These are phyloP conservation scores for Sycophaga agraensis DNA, from an alignment of 1,140 invertebrate genomes.

Conservation along the genomic window DNA sequence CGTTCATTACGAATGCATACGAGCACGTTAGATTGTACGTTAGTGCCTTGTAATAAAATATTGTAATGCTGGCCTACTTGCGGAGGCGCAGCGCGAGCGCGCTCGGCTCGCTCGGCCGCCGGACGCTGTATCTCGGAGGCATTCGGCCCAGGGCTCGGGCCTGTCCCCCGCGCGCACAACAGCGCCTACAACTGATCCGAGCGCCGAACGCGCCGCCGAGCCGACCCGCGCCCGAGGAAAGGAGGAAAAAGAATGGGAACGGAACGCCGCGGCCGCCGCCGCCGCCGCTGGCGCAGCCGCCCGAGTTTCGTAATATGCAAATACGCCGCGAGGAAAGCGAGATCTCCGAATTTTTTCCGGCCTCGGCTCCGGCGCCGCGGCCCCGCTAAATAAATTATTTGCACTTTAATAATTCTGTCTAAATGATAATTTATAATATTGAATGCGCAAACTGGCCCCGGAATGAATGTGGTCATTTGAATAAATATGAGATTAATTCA, in stretches of 20 bases:
- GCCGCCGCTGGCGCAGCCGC: no score
- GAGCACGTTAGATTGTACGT: constrained; percentile 58
- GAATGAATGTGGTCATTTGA: constrained; percentile 14
- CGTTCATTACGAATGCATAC: constrained; percentile 59
- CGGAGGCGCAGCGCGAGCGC: constrained; percentile 26
- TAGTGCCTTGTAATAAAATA: constrained; percentile 60
- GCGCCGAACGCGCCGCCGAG: no score
- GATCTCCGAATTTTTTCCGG: constrained; percentile 4
- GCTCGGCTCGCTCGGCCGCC: constrained; percentile 36
- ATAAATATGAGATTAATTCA: constrained; percentile 28
- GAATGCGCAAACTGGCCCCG: constrained; percentile 18
- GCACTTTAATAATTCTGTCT: constrained; percentile 21
- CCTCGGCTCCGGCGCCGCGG: no score
- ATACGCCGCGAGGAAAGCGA: constrained; percentile 8
- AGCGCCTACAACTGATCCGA: background rate
- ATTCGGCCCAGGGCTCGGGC: constrained; percentile 37
- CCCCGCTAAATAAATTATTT: constrained; percentile 16
- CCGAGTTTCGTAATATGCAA: no score
- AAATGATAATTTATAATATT: constrained; percentile 22
- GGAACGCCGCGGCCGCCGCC: no score
- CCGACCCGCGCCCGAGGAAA: no score
- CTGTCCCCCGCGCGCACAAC: background rate
- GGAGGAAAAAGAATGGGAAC: no score
- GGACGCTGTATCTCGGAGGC: constrained; percentile 53
- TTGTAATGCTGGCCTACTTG: constrained; percentile 59